Base-by-base conservation (phyloP, 2,888 invertebrate species). In the Suillia variegata region DNA sequence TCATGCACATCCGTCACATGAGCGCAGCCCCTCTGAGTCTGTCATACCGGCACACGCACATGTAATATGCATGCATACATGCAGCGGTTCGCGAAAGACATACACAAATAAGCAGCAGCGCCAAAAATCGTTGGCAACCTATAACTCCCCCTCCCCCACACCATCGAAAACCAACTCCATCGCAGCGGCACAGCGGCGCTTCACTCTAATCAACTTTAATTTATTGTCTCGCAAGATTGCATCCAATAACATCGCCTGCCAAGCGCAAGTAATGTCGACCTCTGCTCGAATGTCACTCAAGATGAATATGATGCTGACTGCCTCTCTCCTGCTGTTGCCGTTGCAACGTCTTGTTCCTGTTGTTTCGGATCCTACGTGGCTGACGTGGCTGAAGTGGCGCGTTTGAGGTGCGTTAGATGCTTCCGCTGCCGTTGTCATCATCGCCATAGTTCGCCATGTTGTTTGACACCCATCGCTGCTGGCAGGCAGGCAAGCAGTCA, bases 181-280 rank as follows among this genome's bases (percentile, higher is more conserved):
- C 15, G 4, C 12, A 4, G 15, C 38, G 3, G 12, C 38, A 38
- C n/a, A 13, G 12, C 15, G 15, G 38, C 26, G n/a, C 45, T 45
- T 45, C n/a, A n/a, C n/a, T n/a, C 45, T 45, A 45, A 45, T 45
- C 45, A 45, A 45, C 18, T 45, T 20, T 17, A 45, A 45, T 45
- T 45, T 45, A 45, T 45, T 45, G 45, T 45, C 45, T 45, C 18
- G 18, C 45, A 45, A 45, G 45, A 45, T 45, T 45, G 45, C 45
- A 45, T 45, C 45, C 45, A 45, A 45, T 45, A 45, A 45, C 45
- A 20, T 3, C 45, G 45, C 45, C 45, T 45, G 45, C 45, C 45
- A 45, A 18, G 45, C 45, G 45, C 5, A 45, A 17, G 45, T 45
- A 45, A 45, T 45, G 45, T 45, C 45, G 45, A 45, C 45, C 18